Conservation (phyloP, 1,140 invertebrate genomes). For the Mactra quadrangularis region DNA sequence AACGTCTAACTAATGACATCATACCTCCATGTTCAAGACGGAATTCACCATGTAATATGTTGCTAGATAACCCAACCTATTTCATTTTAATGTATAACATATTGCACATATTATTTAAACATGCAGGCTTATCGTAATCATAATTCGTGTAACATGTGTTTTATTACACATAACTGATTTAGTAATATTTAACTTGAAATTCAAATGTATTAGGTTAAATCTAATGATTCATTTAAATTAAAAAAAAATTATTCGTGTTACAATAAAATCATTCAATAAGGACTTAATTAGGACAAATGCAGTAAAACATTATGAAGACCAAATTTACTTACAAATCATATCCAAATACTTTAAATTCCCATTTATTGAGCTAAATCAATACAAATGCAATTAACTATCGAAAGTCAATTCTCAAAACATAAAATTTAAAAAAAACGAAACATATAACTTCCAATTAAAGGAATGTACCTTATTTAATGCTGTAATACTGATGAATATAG, state of each 20-base stretch:
- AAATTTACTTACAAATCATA: no score
- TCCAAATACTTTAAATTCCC: no score
- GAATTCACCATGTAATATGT: constrained; percentile 23
- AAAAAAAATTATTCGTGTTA: not conserved
- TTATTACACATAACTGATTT: not conserved
- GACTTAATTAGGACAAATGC: no score
- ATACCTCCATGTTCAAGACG: not conserved
- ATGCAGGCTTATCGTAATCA: not conserved
- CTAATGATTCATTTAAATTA: not conserved
- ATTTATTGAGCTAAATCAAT: not conserved
- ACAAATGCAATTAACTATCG: no score
- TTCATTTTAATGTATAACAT: not conserved
- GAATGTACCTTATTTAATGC: constrained; percentile 1
- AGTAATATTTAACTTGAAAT: not conserved
- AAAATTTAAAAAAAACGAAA: not conserved
- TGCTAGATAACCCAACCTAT: constrained; percentile 32
- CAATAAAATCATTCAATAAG: constrained; percentile 41
- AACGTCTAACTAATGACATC: constrained; percentile 4
- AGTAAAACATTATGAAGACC: no score
- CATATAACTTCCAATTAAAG: not conserved
- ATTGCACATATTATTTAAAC: no score
- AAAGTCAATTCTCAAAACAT: not conserved
- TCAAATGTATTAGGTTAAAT: not conserved
- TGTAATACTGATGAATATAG: constrained; percentile 6
- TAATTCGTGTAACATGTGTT: not conserved